These are phyloP conservation scores for Calypte anna DNA, from an alignment of 2,113 vertebrate genomes.

Conservation along the genomic window DNA sequence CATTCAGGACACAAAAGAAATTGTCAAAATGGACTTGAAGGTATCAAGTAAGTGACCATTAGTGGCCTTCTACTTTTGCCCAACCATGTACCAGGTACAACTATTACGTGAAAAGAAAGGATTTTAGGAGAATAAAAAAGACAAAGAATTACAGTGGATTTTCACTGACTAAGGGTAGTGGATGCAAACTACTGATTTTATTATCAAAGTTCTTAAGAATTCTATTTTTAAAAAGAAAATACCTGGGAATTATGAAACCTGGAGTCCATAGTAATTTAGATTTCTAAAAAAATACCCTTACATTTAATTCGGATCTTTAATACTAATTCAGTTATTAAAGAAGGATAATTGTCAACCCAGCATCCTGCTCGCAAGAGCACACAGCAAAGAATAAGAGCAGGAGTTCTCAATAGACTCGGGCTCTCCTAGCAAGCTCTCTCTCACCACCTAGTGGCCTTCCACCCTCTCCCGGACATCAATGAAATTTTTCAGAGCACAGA, in stretches of 20 bases:
- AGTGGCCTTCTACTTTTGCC: neutral
- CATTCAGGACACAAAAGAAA: neutral
- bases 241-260: neutral
- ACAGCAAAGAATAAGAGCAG: neutral
- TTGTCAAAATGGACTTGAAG: neutral
- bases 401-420: neutral
- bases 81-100: neutral
- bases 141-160: neutral
- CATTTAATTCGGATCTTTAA: neutral
- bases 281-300: neutral
- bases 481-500: neutral
- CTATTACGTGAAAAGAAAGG: neutral
- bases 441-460: conserved; percentile 72
- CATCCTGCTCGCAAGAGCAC: neutral
- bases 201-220: neutral
- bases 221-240: neutral
- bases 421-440: conserved; percentile 39
- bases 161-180: neutral
- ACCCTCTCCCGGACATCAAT: neutral
- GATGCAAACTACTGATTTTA: neutral
- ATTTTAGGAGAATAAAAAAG: neutral
- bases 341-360: neutral
- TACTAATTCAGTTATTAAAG: neutral
- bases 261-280: neutral
- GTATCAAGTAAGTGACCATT: neutral